A percentile compares a stretch with the other conserved stretches of the same genome.
These are phyloP conservation scores for Cotesia congregata DNA, from an alignment of 2,888 invertebrate species.

Conservation along the genomic window DNA sequence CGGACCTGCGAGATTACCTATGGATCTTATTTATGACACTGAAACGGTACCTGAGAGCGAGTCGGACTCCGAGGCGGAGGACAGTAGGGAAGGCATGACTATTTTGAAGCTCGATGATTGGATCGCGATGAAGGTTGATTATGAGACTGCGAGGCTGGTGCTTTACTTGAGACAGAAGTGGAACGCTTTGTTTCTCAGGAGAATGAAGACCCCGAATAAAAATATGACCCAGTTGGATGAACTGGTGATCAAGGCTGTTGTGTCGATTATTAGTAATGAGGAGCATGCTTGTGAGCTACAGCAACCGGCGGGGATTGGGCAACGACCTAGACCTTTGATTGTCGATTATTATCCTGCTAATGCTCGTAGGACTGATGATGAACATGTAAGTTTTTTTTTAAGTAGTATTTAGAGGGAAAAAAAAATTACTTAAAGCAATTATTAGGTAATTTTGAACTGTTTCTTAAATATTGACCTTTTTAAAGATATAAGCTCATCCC, in stretches of 20 bases:
- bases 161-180: conserved; percentile 81
- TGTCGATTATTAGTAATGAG: conserved; percentile 79
- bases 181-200: conserved; percentile 78
- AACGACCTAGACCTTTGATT: conserved; percentile 80
- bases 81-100: conserved; percentile 70
- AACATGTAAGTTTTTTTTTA: conserved; percentile 38
- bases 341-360: conserved; percentile 73
- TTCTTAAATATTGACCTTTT: no score
- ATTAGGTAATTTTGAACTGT: no score
- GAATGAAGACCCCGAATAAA: conserved; percentile 75
- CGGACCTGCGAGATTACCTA: conserved; percentile 78
- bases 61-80: conserved; percentile 73
- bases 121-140: conserved; percentile 80
- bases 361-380: conserved; percentile 61
- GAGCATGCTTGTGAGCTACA: conserved; percentile 79
- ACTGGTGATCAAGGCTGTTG: conserved; percentile 77
- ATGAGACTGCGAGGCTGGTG: conserved; percentile 77
- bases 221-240: conserved; percentile 77
- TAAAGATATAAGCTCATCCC: no score
- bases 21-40: conserved; percentile 68
- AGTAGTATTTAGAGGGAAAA: background rate
- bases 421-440: no score
- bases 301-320: conserved; percentile 83
- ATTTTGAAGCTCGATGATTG: conserved; percentile 80
- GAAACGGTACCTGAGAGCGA: conserved; percentile 67